Conservation (phyloP, 1,140 invertebrate genomes). For the Andricus grossulariae region DNA sequence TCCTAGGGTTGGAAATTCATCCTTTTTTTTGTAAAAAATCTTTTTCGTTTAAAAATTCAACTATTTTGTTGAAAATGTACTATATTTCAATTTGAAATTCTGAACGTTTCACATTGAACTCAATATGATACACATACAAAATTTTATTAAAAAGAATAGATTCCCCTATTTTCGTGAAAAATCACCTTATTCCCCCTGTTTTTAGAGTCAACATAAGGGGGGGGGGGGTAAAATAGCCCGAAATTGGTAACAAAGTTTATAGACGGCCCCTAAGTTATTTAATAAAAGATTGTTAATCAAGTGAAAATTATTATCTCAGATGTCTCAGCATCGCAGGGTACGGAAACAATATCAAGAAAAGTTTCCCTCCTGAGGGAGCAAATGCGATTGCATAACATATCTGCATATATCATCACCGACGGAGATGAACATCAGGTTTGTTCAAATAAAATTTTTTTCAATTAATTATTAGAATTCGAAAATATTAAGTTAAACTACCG, state of each 20-base stretch:
- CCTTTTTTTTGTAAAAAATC: too few relatives aligned
- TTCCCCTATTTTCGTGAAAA: too few relatives aligned
- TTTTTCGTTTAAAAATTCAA: too few relatives aligned
- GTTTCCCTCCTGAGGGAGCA: conserved; percentile 56
- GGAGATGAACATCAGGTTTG: conserved; percentile 67
- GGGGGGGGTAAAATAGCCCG: not conserved
- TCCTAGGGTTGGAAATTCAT: too few relatives aligned
- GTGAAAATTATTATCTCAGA: not conserved
- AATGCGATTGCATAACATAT: conserved; percentile 55
- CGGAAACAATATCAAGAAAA: conserved; percentile 31
- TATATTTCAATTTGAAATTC: too few relatives aligned
- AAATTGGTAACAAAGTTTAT: not conserved
- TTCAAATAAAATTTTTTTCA: not conserved
- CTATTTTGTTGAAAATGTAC: too few relatives aligned
- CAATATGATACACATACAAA: too few relatives aligned
- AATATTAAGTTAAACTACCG: too few relatives aligned
- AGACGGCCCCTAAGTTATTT: not conserved
- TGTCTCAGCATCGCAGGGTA: not conserved
- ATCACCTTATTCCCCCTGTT: too few relatives aligned
- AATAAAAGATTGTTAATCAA: not conserved
- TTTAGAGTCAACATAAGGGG: too few relatives aligned
- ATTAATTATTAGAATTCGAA: not conserved
- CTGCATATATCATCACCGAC: conserved; percentile 66
- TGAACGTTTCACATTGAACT: too few relatives aligned
- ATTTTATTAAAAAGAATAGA: too few relatives aligned